Conservation (phyloP, 2,888 invertebrate genomes). For the Drosophila kuntzei region DNA sequence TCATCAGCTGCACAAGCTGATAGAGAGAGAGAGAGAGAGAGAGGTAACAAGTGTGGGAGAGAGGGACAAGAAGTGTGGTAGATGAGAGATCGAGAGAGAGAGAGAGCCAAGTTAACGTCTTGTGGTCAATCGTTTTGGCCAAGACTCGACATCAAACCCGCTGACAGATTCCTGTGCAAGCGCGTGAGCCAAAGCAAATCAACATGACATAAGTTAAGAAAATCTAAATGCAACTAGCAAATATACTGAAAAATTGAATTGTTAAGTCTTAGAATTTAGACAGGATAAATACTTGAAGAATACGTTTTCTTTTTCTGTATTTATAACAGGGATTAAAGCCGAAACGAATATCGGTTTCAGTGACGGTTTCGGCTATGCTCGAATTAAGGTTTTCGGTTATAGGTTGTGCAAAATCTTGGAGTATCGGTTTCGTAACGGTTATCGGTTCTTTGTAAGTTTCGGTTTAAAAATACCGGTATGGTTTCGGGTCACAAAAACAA, state of each 20-base stretch:
- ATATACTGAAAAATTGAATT: slow-evolving; percentile 15
- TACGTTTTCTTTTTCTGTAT: no score
- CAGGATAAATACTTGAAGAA: not conserved
- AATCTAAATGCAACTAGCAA: not conserved
- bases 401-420: no score
- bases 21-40: not conserved
- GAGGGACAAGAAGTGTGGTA: not conserved
- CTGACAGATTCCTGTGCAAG: slow-evolving; percentile 58
- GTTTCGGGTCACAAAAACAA: no score
- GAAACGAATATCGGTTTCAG: no score
- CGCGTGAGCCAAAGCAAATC: slow-evolving; percentile 30
- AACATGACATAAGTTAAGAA: slow-evolving; percentile 10
- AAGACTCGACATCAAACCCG: slow-evolving; percentile 42
- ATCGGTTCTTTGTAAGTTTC: no score
- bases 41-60: not conserved
- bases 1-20: slow-evolving; percentile 58
- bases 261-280: not conserved
- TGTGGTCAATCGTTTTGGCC: slow-evolving; percentile 42
- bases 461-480: no score
- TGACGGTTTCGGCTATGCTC: no score
- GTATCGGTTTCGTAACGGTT: no score
- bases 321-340: no score
- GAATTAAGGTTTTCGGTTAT: no score
- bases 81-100: slow-evolving; percentile 1
- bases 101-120: not conserved